Base-by-base conservation (phyloP, 2,888 invertebrate species). In the Petrolisthes manimaculis region DNA sequence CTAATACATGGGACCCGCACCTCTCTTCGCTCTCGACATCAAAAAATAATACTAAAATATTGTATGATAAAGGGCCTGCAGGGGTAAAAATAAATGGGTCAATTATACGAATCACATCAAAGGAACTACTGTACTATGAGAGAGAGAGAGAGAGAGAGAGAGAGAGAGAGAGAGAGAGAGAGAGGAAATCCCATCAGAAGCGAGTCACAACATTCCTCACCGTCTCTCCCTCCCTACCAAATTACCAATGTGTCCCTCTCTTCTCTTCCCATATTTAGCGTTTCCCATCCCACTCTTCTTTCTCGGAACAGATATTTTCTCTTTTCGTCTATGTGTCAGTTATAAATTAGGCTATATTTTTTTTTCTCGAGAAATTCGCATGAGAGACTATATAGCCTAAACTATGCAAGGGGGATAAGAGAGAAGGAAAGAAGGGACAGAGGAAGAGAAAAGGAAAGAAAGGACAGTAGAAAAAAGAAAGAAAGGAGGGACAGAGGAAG, bases 141-240 rank as follows among this genome's bases (percentile, higher is more conserved):
- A 77, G 77, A 37, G 77, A 77, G 77, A 53, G 51, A 37, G 77
- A 18, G 51, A 77, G 77, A 37, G 77, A 77, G 77, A 53, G 51
- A 37, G 77, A 51, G 53, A 53, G 77, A 77, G 77, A 77, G 77
- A 37, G 37, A 77, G 77, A 51, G 77, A 77, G 77, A 77, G 77
- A 77, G 77, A 77, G 37, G 24, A 6, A 14, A 24, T 21, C 18
- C n/a, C 8, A 75, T 9, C 24, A 75, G 75, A 14, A 12, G 21
- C 9, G 14, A 75, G 21, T 14, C 21, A 75, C 75, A 14, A n/a
- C 75, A 21, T n/a, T 24, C 24, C 37, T 51, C 37, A 75, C 37
- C 21, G 8, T 21, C 21, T 51, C 51, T 18, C 51, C 9, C 75
- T 21, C 9, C 24, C 24, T 18, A 14, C 75, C 67, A 14, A 67